These are phyloP conservation scores for Brachionichthys hirsutus DNA, from an alignment of 2,113 vertebrate species.

Conservation along the genomic window DNA sequence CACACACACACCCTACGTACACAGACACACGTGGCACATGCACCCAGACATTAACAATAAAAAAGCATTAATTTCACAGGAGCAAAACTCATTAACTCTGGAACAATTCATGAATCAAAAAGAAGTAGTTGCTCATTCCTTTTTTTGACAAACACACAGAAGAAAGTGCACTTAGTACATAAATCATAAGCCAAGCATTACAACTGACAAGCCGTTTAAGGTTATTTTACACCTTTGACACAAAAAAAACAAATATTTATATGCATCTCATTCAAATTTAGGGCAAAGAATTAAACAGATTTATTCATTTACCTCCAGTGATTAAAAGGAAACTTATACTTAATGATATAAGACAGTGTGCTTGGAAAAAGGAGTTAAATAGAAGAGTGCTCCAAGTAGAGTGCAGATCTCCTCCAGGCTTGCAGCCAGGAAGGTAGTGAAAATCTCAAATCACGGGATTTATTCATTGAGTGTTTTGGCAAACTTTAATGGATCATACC, in stretches of 20 bases:
- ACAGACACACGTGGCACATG: neutral
- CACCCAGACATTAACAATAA: constrained; percentile 2
- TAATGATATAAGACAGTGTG: too few species aligned
- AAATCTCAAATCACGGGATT: too few species aligned
- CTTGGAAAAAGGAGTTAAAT: neutral
- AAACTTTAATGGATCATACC: too few species aligned
- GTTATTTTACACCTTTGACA: neutral
- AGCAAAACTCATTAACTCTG: constrained; percentile 8
- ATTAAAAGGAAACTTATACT: neutral
- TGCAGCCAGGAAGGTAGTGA: too few species aligned
- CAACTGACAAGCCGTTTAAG: too few species aligned
- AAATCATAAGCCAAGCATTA: too few species aligned
- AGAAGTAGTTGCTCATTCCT: neutral
- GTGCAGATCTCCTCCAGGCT: too few species aligned
- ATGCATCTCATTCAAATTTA: neutral
- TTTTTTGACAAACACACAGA: neutral
- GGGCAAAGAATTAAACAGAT: neutral
- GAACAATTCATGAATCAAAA: constrained; percentile 22
- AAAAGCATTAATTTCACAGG: constrained; percentile 7
- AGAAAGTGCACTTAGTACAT: neutral
- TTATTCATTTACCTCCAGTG: neutral
- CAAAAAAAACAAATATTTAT: neutral
- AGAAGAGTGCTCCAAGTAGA: too few species aligned
- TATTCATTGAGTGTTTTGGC: too few species aligned
- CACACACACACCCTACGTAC: neutral